Conservation (phyloP, 2,888 invertebrate species). For the Linnaemya tessellans region DNA sequence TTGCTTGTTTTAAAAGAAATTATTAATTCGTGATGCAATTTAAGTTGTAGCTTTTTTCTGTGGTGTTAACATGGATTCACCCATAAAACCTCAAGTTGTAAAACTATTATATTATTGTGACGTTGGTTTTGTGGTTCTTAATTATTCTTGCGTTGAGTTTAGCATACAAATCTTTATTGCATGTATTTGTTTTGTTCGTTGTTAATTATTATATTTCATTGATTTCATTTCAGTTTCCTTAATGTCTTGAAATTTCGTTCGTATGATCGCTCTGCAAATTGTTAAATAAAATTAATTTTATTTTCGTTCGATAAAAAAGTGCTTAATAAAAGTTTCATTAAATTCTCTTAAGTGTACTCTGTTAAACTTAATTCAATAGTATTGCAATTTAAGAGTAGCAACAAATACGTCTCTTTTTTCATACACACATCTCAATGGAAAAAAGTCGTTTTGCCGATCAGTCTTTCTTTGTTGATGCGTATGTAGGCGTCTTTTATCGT, state of each 20-base stretch:
- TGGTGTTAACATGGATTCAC: slow-evolving; percentile 18
- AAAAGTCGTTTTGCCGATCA: slow-evolving; percentile 10
- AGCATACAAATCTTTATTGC: slow-evolving; percentile 24
- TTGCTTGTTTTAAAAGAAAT: slow-evolving; percentile 23
- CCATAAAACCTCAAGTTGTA: slow-evolving; percentile 38
- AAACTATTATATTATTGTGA: slow-evolving; percentile 24
- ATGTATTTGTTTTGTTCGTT: slow-evolving; percentile 20
- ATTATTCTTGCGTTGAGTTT: slow-evolving; percentile 1
- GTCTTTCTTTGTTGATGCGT: slow-evolving; percentile 33
- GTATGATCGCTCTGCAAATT: slow-evolving; percentile 68
- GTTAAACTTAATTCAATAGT: slow-evolving; percentile 20
- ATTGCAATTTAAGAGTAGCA: slow-evolving; percentile 13
- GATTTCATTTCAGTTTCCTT: slow-evolving; percentile 35
- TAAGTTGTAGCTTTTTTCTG: background rate
- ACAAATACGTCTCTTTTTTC: slow-evolving; percentile 11
- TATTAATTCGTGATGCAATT: slow-evolving; percentile 62
- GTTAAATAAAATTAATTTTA: slow-evolving; percentile 47
- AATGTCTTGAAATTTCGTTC: slow-evolving; percentile 63
- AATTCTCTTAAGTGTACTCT: slow-evolving; percentile 29
- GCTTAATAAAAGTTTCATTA: slow-evolving; percentile 7
- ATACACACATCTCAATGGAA: background rate
- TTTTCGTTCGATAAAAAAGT: slow-evolving; percentile 60
- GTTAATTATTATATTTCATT: slow-evolving; percentile 38
- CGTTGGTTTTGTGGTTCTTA: slow-evolving; percentile 36
- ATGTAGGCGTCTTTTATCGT: slow-evolving; percentile 61